Conservation (phyloP, 2,888 invertebrate genomes). For the Ochlodes sylvanus region DNA sequence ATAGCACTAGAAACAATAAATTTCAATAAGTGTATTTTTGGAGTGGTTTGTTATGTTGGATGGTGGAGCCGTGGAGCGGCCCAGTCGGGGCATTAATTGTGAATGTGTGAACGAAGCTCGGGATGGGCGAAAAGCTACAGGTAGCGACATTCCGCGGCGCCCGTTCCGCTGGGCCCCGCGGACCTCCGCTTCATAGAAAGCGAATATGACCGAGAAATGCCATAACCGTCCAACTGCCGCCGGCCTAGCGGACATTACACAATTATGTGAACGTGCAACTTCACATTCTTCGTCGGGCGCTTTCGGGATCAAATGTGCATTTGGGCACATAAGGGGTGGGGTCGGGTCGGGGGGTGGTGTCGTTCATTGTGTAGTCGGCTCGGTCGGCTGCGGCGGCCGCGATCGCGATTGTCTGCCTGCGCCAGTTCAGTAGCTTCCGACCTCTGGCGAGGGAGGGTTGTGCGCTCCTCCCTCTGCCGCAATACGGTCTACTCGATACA, state of each 20-base stretch:
- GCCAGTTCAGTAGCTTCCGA: constrained; percentile 64
- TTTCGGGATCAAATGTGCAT: constrained; percentile 74
- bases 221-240: constrained; percentile 31
- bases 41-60: not conserved
- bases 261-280: constrained; percentile 55
- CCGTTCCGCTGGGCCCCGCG: constrained; percentile 24
- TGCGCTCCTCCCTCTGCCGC: constrained; percentile 47
- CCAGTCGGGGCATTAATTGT: not conserved
- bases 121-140: constrained; percentile 52
- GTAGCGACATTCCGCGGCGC: constrained; percentile 54
- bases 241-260: constrained; percentile 42
- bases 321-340: constrained; percentile 61
- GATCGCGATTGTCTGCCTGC: constrained; percentile 46
- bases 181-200: constrained; percentile 47
- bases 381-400: constrained; percentile 52
- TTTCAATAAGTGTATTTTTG: not conserved
- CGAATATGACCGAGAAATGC: constrained; percentile 55
- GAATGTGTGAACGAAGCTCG: constrained; percentile 49
- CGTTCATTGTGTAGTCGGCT: constrained; percentile 64
- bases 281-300: constrained; percentile 63
- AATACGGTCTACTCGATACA: constrained; percentile 53
- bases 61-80: not conserved
- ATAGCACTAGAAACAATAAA: not conserved
- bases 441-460: constrained; percentile 70
- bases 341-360: constrained; percentile 59